Percentiles rank a stretch among this genome's conserved stretches.
phyloP scores from a whole-genome alignment of 2,888 invertebrate genomes.

The Drosophila prolongata region DNA sequence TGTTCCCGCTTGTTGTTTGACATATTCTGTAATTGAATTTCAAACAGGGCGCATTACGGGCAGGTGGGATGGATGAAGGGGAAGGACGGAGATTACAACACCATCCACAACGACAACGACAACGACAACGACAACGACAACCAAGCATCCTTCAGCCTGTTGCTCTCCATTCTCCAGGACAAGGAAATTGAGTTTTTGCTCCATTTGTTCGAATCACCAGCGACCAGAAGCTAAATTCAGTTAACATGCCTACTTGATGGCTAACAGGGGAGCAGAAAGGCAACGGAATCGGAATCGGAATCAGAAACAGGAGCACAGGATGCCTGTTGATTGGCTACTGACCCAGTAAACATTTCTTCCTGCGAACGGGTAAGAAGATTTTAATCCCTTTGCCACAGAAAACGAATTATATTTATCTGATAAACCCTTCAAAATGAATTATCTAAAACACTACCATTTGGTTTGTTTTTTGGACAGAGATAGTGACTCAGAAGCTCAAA shows the following conservation, averaged over 20 bases:
- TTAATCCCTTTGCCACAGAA: background rate
- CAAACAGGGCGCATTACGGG: slow-evolving; percentile 37
- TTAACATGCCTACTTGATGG: slow-evolving; percentile 21
- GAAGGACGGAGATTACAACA: slow-evolving; percentile 44
- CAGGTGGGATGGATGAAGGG: background rate
- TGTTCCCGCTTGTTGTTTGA: slow-evolving; percentile 59
- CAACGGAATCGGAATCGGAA: background rate
- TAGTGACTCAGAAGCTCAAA: background rate
- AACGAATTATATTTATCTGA: background rate
- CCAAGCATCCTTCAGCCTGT: slow-evolving; percentile 23
- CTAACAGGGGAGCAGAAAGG: background rate
- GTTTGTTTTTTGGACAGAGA: background rate
- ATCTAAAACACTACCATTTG: background rate
- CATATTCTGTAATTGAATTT: slow-evolving; percentile 81
- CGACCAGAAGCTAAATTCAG: slow-evolving; percentile 42
- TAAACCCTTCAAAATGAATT: background rate
- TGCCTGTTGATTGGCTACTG: slow-evolving; percentile 51
- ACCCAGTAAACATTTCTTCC: slow-evolving; percentile 45
- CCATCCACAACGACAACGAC: background rate
- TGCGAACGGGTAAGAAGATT: background rate
- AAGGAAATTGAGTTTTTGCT: slow-evolving; percentile 61
- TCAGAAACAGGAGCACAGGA: slow-evolving; percentile 29
- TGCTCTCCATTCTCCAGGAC: slow-evolving; percentile 37
- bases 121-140: no score
- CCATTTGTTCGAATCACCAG: slow-evolving; percentile 31